Evolutionary conservation across 2,888 invertebrate species (phyloP).

Genomic region (Chirona hameri): DNA sequence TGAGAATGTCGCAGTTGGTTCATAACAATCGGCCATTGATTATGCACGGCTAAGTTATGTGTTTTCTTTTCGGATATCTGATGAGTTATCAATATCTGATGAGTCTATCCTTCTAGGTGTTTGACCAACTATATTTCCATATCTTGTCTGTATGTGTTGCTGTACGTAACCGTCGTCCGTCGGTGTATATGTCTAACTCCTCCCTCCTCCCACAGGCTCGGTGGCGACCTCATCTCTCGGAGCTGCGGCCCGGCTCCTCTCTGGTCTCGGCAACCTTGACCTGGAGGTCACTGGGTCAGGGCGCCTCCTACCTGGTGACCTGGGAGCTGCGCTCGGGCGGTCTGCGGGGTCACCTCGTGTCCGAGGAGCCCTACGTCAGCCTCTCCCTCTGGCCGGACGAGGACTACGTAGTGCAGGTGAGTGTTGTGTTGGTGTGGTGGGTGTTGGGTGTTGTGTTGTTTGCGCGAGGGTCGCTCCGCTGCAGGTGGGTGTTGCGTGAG

Average conservation of each 20-base stretch:
- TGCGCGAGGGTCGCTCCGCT: no score
- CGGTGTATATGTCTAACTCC: neutral
- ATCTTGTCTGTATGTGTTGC: no score
- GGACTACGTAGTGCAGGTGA: slow-evolving; percentile 10
- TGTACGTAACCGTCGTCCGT: no score
- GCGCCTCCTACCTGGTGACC: neutral
- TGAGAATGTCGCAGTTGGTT: neutral
- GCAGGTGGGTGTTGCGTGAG: no score
- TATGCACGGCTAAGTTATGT: no score
- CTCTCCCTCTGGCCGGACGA: slow-evolving; percentile 26
- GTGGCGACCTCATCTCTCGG: neutral
- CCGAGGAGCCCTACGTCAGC: neutral
- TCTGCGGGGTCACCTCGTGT: slow-evolving; percentile 25
- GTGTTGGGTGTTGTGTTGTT: no score
- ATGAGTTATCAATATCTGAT: no score
- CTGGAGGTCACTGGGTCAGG: neutral
- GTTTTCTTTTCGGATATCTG: no score
- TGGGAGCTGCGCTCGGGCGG: slow-evolving; percentile 28
- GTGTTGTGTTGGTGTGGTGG: neutral
- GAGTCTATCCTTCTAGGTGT: no score
- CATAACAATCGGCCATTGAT: no score
- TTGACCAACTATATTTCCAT: no score
- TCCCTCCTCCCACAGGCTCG: neutral
- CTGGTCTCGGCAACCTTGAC: neutral
- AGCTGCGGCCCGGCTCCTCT: neutral